Base-by-base conservation (phyloP, 2,797 vertebrate genomes). In the Pseudotriccus pelzelni region DNA sequence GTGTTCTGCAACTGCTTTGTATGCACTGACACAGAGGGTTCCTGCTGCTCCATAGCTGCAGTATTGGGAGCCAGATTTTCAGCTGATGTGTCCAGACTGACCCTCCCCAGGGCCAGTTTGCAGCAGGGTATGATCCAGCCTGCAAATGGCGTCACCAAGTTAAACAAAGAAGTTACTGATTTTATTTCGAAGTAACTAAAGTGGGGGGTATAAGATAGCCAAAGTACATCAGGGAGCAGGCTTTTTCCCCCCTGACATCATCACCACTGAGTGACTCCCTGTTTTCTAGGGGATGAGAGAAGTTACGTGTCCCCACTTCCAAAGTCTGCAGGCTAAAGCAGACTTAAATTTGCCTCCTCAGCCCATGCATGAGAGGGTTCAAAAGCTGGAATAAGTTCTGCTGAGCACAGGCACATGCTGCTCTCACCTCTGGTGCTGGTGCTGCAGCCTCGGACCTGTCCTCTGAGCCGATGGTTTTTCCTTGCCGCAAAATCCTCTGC, bases 1-100 rank as follows among this genome's bases (percentile, higher is more conserved):
- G 6, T 14, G 28, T 46, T 66, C 63, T 59, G 47, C 44, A 27
- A 27, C 34, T 44, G 15, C 30, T 52, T 75, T 11, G 3, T 34
- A 11, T 22, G 63, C 49, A 6, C 13, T 1, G 6, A 17, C 30
- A 9, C 28, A 8, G 16, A 53, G 32, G 9, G 21, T 23, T 73
- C 27, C 60, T 5, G 4, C 50, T 76, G 79, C 52, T 79, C 78
- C 14, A 4, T 2, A 39, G 39, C 30, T 2, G 0, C 0, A 0
- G 23, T 43, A 20, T 1, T 2, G 5, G 43, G 24, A 55, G 23
- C 13, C 50, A 62, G 60, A 58, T 23, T 30, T 46, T 90, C 52
- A 63, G 14, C 39, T 66, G n/a, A 6, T 14, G 3, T 44, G 19
- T 46, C 63, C 41, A 55, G 47, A 10, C 18, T 78, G 50, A 76